phyloP scores from a whole-genome alignment of 2,797 vertebrate species.

The Poecilia gillii region DNA sequence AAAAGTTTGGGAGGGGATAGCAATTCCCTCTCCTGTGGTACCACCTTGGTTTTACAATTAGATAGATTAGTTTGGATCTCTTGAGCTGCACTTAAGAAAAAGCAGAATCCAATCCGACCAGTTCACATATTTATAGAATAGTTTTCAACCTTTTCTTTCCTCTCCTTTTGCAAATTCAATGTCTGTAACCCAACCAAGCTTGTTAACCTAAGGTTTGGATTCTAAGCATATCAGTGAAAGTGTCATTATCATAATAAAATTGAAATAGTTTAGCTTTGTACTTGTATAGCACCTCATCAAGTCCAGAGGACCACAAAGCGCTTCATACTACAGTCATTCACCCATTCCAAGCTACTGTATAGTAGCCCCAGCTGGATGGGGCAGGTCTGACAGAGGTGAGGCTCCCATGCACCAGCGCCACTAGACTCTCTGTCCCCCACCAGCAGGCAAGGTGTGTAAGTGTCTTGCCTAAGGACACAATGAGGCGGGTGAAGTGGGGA shows the following conservation, averaged over 20 bases:
- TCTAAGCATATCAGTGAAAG: not conserved
- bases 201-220: not conserved
- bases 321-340: too few species aligned
- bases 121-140: conserved; percentile 6
- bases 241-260: not conserved
- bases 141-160: conserved; percentile 3
- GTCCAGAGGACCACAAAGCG: too few species aligned
- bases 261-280: not conserved
- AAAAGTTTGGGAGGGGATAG: conserved; percentile 51
- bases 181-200: conserved; percentile 10
- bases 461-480: too few species aligned
- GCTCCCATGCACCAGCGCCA: too few species aligned
- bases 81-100: conserved; percentile 6
- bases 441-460: too few species aligned
- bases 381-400: too few species aligned
- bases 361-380: too few species aligned
- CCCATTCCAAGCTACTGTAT: too few species aligned
- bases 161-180: conserved; percentile 3
- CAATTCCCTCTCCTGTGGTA: conserved; percentile 32
- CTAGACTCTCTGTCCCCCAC: too few species aligned
- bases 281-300: too few species aligned
- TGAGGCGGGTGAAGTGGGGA: too few species aligned
- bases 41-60: conserved; percentile 4
- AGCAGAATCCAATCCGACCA: not conserved
- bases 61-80: conserved; percentile 20